Evolutionary conservation across 2,797 vertebrate genomes (phyloP).

Genomic region (Rhinella marina): DNA sequence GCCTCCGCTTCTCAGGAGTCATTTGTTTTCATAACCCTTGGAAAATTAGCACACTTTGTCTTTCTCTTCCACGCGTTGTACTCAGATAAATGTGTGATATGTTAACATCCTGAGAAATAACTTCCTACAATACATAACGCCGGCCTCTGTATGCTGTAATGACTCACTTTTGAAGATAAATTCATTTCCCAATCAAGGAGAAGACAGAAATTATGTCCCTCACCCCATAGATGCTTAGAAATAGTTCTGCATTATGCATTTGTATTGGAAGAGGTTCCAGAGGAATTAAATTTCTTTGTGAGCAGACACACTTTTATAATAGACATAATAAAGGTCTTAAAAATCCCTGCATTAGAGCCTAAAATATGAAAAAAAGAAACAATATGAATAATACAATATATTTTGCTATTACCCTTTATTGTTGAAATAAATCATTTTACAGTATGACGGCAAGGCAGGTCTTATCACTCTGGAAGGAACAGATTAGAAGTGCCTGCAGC

Average conservation of each 20-base stretch:
- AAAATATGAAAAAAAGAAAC: constrained; percentile 38
- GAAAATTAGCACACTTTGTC: constrained; percentile 51
- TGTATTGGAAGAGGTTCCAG: constrained; percentile 32
- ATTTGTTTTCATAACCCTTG: constrained; percentile 36
- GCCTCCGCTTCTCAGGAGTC: neutral
- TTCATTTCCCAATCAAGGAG: constrained; percentile 35
- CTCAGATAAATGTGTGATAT: constrained; percentile 38
- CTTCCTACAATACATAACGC: constrained; percentile 14
- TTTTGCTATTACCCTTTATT: constrained; percentile 53
- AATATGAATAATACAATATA: constrained; percentile 41
- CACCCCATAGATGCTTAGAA: constrained; percentile 21
- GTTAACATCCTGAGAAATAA: constrained; percentile 42
- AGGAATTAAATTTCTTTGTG: constrained; percentile 38
- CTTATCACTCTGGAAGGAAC: constrained; percentile 57
- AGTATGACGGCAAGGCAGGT: constrained; percentile 59
- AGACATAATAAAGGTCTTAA: constrained; percentile 43
- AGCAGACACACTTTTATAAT: constrained; percentile 37
- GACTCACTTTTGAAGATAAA: constrained; percentile 17
- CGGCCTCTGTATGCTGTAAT: constrained; percentile 27
- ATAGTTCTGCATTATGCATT: constrained; percentile 16
- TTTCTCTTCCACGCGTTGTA: constrained; percentile 25
- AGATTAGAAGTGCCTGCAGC: constrained; percentile 61
- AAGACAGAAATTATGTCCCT: constrained; percentile 3
- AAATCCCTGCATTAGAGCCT: constrained; percentile 22
- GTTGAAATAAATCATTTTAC: constrained; percentile 61